Evolutionary conservation across 1,140 invertebrate species (phyloP), one percentile per base, ranked within the genome.

Genomic region (Leguminivora glycinivorella): DNA sequence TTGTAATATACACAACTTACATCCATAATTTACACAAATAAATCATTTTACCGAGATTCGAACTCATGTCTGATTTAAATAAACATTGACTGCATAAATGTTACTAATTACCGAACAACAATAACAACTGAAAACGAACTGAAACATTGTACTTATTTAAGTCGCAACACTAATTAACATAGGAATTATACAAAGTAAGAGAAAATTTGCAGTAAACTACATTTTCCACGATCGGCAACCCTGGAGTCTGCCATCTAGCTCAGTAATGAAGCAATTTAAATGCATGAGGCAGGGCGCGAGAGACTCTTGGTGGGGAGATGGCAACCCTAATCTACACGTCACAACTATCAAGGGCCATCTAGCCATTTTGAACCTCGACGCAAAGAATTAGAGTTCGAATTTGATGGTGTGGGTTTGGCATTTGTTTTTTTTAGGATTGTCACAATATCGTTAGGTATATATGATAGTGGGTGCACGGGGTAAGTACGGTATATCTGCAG

Each of bases 221-320:
- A 82, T 84, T 88, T 83, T 82, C 83, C 84, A 79, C 83, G 77
- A 74, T 78, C 79, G 88, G 77, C 89, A 91, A 85, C 89, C 89
- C 89, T 91, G 81, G 70, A 70, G 73, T 71, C 70, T 78, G 79
- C 74, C 85, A 83, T 90, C 88, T 90, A 88, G 84, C 83, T 86
- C 87, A 77, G 83, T 92, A 92, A 92, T 92, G 91, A 92, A 92
- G 90, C 90, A 92, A 92, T 92, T 92, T 92, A 92, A 92, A 92
- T 92, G 91, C 91, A 92, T 92, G 91, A 92, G 88, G 90, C 84
- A 91, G 90, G 90, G 89, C 89, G 89, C 85, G 88, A 85, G 84
- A 81, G 81, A 70, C 77, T 79, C 73, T 75, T 87, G 87, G 85
- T 83, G 83, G 85, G 88, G 85, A 79, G 74, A 84, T 73, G 56